Percentiles rank a stretch among this genome's conserved stretches.
Evolutionary conservation across 1,140 invertebrate genomes (phyloP).

Genomic region (Apis cerana): DNA sequence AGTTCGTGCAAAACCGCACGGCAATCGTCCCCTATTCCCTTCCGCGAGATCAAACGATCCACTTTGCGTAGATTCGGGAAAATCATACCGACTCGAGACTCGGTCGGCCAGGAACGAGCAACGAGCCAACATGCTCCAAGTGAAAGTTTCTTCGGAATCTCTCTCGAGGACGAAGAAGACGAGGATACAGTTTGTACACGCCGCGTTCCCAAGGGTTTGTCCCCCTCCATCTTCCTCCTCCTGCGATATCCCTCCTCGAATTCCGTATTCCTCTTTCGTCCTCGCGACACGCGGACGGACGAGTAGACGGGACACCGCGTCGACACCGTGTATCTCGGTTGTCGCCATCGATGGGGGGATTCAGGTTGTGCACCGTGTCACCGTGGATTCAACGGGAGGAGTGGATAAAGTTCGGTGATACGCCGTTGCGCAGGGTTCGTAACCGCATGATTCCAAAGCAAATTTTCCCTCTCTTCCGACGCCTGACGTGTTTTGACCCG

Average conservation of each 20-base stretch:
- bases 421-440: conserved; percentile 60
- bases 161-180: conserved; percentile 61
- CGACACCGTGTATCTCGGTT: neutral
- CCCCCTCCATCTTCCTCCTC: neutral
- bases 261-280: neutral
- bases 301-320: conserved; percentile 18
- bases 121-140: conserved; percentile 54
- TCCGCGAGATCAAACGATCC: neutral
- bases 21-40: neutral
- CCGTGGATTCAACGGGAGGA: neutral
- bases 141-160: conserved; percentile 69
- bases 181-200: conserved; percentile 61
- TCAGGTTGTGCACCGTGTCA: neutral
- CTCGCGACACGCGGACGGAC: conserved; percentile 8
- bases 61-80: neutral
- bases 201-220: conserved; percentile 59
- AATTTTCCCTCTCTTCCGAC: neutral
- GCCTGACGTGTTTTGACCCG: no score
- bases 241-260: neutral
- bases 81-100: conserved; percentile 7
- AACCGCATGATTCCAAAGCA: neutral
- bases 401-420: conserved; percentile 69
- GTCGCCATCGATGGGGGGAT: conserved; percentile 39
- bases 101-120: conserved; percentile 35
- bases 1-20: no score